A percentile compares a stretch with the other conserved stretches of the same genome.
These are phyloP conservation scores for Athalia circularis DNA, from an alignment of 2,888 invertebrate species.

Conservation along the genomic window DNA sequence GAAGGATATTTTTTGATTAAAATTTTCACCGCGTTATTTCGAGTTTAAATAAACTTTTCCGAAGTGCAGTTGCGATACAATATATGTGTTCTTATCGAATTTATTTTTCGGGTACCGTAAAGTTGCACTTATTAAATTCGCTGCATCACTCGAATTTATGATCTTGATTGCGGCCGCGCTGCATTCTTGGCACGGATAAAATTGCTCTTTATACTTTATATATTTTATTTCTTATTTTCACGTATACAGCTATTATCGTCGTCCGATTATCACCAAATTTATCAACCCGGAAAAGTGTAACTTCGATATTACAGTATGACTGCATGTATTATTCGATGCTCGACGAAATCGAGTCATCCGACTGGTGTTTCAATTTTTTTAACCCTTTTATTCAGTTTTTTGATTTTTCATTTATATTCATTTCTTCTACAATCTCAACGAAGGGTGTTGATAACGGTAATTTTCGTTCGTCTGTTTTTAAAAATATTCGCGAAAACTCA, in stretches of 20 bases:
- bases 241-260: no score
- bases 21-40: background rate
- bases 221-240: background rate
- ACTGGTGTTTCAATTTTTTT: no score
- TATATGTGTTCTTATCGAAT: background rate
- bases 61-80: background rate
- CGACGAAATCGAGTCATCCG: background rate
- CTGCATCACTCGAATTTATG: background rate
- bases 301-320: no score
- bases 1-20: conserved; percentile 5
- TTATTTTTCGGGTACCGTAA: conserved; percentile 11
- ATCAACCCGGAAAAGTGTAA: background rate
- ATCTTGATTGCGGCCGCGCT: background rate
- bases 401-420: no score
- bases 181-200: conserved; percentile 10
- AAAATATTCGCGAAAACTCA: no score
- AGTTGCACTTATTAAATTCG: background rate
- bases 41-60: background rate
- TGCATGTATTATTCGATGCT: background rate
- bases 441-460: no score
- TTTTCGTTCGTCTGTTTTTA: no score
- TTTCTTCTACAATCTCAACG: no score
- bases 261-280: background rate
- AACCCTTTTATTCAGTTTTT: no score
- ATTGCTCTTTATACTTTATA: background rate